Percentiles rank a stretch among this genome's conserved stretches.
Conservation (phyloP, 2,797 vertebrate species). For the Urosaurus nigricauda region DNA sequence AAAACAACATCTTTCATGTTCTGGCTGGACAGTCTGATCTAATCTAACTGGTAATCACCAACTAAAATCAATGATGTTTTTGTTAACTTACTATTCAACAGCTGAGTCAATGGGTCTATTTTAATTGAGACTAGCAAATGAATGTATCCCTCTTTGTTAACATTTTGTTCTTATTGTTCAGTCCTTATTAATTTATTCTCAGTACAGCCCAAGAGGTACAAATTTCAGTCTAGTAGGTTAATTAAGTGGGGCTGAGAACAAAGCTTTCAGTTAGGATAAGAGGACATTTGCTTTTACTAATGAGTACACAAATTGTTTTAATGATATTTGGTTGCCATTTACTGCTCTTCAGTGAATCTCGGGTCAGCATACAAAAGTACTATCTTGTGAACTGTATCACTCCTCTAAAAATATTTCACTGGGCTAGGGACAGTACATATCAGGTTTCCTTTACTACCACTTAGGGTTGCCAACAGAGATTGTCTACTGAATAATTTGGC, state of each 20-base stretch:
- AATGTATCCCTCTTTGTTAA: no score
- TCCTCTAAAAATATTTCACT: conserved; percentile 7
- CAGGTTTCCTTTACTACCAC: no score
- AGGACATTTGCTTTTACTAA: not conserved
- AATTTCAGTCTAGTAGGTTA: not conserved
- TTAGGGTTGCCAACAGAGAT: not conserved
- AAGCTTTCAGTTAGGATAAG: not conserved
- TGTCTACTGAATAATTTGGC: not conserved
- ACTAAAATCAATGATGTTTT: no score
- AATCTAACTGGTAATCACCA: no score
- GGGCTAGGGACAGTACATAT: no score
- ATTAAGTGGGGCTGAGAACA: not conserved
- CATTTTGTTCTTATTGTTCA: no score
- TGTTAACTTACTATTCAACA: no score
- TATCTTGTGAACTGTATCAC: not conserved
- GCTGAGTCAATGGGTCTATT: no score
- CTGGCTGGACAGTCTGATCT: not conserved
- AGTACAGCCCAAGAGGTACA: not conserved
- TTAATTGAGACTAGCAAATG: no score
- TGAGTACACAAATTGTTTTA: not conserved
- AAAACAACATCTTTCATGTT: not conserved
- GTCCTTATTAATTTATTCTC: not conserved
- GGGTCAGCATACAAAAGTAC: not conserved
- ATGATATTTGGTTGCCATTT: conserved; percentile 1
- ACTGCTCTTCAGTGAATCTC: not conserved